Base-by-base conservation (phyloP, 2,888 invertebrate species). In the Hoplodrina blanda region DNA sequence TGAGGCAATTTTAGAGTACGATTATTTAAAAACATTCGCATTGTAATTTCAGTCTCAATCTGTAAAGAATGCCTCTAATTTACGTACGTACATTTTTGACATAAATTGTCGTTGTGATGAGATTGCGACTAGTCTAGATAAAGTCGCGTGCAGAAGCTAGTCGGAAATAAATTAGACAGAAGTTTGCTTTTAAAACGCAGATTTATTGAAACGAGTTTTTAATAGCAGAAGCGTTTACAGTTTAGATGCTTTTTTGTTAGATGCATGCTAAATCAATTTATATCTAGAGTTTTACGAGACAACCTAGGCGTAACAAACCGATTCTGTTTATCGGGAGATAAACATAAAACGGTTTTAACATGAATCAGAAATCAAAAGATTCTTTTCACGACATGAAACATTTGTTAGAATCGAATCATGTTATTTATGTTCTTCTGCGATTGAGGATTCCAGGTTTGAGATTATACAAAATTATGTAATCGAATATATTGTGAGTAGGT, bases 221-320 rank as follows among this genome's bases (percentile, higher is more conserved):
- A 74, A 57, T 65, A 2, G 20, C 19, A 15, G 19, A 17, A 19
- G 0, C n/a, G 37, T 70, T 72, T 37, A 20, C 30, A 13, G 19
- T 37, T 11, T 4, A 10, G 5, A 19, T 10, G 1, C n/a, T 53
- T n/a, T 46, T 52, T 76, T 33, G 4, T 8, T 17, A 37, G n/a
- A 44, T 46, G 17, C n/a, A 44, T 46, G 17, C n/a, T 61, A 37
- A 69, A 62, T 57, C 44, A 62, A 55, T 70, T 62, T 59, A 19
- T 25, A 55, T 11, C 4, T 54, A 15, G 50, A 70, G 11, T 20
- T 74, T 74, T 77, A 74, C 37, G 71, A 70, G 78, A 62, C 62
- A 41, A 37, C 11, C 2, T 55, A 62, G 11, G 4, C 6, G 49
- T 44, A 41, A 19, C 60, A 62, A 41, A 60, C 25, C 25, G 44